These are phyloP conservation scores for Mobula birostris DNA, from an alignment of 2,113 vertebrate species.

Conservation along the genomic window DNA sequence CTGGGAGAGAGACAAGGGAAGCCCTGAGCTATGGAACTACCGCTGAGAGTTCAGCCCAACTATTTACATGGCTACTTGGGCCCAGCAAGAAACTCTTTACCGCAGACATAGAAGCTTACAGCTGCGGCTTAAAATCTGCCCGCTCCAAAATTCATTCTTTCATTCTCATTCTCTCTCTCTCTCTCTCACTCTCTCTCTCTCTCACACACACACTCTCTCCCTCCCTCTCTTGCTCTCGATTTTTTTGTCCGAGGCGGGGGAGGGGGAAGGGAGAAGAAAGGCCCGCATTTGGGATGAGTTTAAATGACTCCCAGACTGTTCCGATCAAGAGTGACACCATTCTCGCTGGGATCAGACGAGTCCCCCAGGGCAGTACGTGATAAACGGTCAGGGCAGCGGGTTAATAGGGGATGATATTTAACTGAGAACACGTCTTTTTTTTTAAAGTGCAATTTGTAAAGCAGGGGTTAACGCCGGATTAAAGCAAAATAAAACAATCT, in stretches of 20 bases:
- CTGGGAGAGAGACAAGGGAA: conserved; percentile 40
- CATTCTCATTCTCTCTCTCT: too few species aligned
- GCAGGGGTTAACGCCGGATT: conserved; percentile 63
- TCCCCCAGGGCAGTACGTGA: conserved; percentile 6
- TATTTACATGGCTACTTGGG: conserved; percentile 82
- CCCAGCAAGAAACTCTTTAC: conserved; percentile 79
- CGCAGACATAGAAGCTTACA: conserved; percentile 41
- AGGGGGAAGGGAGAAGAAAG: background rate
- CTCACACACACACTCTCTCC: background rate
- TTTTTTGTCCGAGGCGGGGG: background rate
- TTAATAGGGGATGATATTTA: conserved; percentile 37
- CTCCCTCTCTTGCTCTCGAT: background rate
- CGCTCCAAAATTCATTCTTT: background rate
- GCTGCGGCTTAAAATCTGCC: conserved; percentile 29
- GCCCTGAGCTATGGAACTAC: conserved; percentile 56
- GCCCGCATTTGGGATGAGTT: conserved; percentile 3
- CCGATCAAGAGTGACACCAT: conserved; percentile 13
- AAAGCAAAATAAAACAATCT: conserved; percentile 59
- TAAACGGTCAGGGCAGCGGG: conserved; percentile 34
- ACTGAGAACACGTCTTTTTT: conserved; percentile 31
- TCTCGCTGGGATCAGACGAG: background rate
- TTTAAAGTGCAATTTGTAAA: conserved; percentile 43
- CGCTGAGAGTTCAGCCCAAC: conserved; percentile 71
- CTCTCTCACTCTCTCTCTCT: too few species aligned
- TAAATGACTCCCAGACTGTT: conserved; percentile 30